phyloP scores from a whole-genome alignment of 2,113 vertebrate genomes.

The Talpa occidentalis region DNA sequence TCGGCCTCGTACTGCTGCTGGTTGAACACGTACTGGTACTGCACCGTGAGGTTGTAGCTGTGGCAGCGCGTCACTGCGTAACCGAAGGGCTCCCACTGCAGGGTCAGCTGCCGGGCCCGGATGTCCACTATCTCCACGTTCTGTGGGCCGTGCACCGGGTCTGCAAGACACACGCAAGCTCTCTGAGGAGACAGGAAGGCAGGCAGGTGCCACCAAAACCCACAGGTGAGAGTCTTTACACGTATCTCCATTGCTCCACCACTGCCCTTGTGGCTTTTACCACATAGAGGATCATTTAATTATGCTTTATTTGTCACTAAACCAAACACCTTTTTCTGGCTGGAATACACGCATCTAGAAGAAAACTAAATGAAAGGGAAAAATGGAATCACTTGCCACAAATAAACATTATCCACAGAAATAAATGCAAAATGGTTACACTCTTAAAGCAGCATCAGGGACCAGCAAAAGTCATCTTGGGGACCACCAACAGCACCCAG shows the following conservation, averaged over 20 bases:
- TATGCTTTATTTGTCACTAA: background rate
- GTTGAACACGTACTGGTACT: constrained; percentile 97
- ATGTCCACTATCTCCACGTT: constrained; percentile 97
- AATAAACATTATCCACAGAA: background rate
- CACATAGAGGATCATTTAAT: background rate
- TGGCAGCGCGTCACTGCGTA: constrained; percentile 97
- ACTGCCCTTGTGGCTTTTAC: background rate
- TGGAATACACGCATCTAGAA: background rate
- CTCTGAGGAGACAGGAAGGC: background rate
- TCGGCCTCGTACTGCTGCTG: constrained; percentile 95
- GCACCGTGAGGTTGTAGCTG: constrained; percentile 98
- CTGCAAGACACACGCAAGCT: constrained; percentile 81
- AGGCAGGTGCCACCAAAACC: fast-evolving
- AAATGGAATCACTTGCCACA: background rate
- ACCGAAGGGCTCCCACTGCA: constrained; percentile 98
- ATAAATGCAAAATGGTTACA: background rate
- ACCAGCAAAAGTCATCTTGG: background rate
- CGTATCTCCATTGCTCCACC: background rate
- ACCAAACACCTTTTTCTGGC: background rate
- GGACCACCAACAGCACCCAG: background rate
- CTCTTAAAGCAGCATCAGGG: background rate
- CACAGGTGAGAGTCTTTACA: background rate
- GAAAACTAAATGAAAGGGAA: background rate
- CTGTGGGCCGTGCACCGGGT: constrained; percentile 96
- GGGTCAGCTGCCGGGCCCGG: constrained; percentile 94